Evolutionary conservation across 2,113 vertebrate genomes (phyloP).

Genomic region (Anguilla rostrata): DNA sequence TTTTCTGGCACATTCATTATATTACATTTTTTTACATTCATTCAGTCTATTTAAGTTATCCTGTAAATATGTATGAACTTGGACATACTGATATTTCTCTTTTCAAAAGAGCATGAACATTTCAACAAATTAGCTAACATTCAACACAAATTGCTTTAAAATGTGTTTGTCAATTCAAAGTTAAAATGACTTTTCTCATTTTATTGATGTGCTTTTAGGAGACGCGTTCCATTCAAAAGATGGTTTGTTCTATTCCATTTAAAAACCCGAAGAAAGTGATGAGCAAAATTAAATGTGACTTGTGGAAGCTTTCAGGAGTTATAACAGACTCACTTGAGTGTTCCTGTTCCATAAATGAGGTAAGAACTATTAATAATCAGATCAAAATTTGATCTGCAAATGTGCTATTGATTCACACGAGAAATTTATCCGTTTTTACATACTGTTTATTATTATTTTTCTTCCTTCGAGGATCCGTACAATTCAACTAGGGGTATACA

Average conservation of each 20-base stretch:
- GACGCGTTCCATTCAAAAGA: constrained; percentile 23
- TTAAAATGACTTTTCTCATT: not conserved
- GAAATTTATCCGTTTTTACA: too few species aligned
- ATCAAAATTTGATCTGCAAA: not conserved
- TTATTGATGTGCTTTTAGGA: constrained; percentile 11
- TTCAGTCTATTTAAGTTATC: not conserved
- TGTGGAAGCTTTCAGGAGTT: constrained; percentile 11
- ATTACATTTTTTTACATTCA: not conserved
- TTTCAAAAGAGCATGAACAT: too few species aligned
- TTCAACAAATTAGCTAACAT: too few species aligned
- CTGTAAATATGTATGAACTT: too few species aligned
- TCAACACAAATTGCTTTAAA: not conserved
- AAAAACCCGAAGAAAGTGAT: not conserved
- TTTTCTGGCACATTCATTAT: not conserved
- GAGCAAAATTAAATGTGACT: not conserved
- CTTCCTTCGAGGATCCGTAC: not conserved
- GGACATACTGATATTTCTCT: too few species aligned
- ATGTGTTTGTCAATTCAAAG: not conserved
- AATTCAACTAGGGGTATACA: not conserved
- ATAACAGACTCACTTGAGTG: constrained; percentile 38
- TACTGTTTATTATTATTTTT: not conserved
- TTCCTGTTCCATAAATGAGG: constrained; percentile 21
- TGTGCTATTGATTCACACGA: too few species aligned
- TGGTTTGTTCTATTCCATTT: constrained; percentile 30
- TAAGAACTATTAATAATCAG: constrained; percentile 15